Conservation (phyloP, 1,140 invertebrate genomes). For the Drosophila parvula region DNA sequence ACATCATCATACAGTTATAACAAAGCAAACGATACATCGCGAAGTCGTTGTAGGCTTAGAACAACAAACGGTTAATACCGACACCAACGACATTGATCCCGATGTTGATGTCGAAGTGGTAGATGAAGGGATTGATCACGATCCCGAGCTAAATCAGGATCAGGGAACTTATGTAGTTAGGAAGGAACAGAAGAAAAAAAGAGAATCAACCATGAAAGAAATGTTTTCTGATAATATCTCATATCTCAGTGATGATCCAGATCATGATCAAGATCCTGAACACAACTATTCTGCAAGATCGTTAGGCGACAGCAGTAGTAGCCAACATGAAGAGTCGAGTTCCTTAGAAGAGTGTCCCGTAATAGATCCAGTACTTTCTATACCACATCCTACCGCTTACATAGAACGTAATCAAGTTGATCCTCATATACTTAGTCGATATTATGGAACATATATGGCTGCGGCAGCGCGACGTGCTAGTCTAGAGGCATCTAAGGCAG, state of each 20-base stretch:
- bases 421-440: conserved; percentile 65
- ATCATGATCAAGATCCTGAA: conserved; percentile 43
- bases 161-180: not conserved
- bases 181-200: conserved; percentile 4
- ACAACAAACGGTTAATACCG: conserved; percentile 32
- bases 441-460: conserved; percentile 76
- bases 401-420: conserved; percentile 62
- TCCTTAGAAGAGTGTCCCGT: conserved; percentile 60
- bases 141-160: conserved; percentile 18
- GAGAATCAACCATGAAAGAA: conserved; percentile 12
- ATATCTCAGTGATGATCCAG: conserved; percentile 53
- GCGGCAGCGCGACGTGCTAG: conserved; percentile 61
- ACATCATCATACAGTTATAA: conserved; percentile 84
- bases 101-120: conserved; percentile 52
- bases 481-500: conserved; percentile 37
- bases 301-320: conserved; percentile 49
- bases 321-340: conserved; percentile 64
- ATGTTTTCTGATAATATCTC: conserved; percentile 63
- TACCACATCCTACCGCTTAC: conserved; percentile 21
- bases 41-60: conserved; percentile 57
- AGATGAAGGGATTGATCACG: conserved; percentile 21
- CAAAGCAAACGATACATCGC: conserved; percentile 76
- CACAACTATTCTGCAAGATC: conserved; percentile 41
- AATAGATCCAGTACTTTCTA: not conserved
- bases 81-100: conserved; percentile 46